phyloP scores from a whole-genome alignment of 2,888 invertebrate genomes.

The Cepaea hortensis region DNA sequence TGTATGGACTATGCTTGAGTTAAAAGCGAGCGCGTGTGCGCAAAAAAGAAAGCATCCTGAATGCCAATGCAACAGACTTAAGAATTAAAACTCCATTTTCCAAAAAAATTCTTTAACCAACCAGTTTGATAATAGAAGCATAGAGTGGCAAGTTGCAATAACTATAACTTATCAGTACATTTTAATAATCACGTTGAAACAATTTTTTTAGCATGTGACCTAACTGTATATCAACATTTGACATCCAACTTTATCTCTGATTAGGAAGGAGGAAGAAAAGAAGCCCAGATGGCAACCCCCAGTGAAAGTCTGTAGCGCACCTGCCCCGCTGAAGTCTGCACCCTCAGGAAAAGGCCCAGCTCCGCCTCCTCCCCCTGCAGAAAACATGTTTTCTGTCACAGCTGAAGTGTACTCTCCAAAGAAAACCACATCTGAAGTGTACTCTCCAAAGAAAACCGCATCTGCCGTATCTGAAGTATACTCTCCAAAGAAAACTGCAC shows the following conservation, averaged over 20 bases:
- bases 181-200: no score
- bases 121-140: no score
- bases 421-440: constrained; percentile 8
- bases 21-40: no score
- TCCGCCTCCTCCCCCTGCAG: constrained; percentile 52
- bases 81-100: no score
- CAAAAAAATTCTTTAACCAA: no score
- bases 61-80: no score
- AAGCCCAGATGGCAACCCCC: constrained; percentile 72
- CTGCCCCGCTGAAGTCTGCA: constrained; percentile 25
- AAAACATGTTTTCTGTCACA: constrained; percentile 14
- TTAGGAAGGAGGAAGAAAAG: constrained; percentile 68
- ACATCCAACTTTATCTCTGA: neutral
- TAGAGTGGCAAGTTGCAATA: no score
- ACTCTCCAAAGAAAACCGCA: constrained; percentile 46
- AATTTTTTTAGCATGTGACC: no score
- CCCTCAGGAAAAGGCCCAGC: constrained; percentile 54
- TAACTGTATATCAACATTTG: no score
- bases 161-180: no score
- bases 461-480: constrained; percentile 28
- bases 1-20: no score
- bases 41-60: no score
- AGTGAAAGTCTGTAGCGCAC: constrained; percentile 42
- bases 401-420: constrained; percentile 47
- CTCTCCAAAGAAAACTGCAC: constrained; percentile 43